Evolutionary conservation across 2,797 vertebrate genomes (phyloP), one percentile per base, ranked within the genome.

Genomic region (Hyperoplus immaculatus): DNA sequence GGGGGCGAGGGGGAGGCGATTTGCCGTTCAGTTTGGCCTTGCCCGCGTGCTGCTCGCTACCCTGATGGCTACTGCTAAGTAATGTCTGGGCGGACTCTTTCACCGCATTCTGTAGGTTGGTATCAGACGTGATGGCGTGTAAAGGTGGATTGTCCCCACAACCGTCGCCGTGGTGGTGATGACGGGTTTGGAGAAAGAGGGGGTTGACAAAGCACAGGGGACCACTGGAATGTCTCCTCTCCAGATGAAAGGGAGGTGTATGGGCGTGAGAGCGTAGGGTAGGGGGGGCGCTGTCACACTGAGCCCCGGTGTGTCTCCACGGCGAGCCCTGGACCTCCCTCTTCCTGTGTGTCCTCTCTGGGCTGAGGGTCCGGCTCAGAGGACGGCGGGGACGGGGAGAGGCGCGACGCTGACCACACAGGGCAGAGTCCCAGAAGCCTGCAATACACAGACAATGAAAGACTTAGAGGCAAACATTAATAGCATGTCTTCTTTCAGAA

Each of bases 191-290:
- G 71, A 97, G 94, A 87, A 99, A 99, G 50, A 99, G 96, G 1
- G 98, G 98, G 91, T 97, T 97, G 83, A 99, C 95, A 29, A 99
- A 98, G 92, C 98, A 99, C 89, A 99, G 92, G 0, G 97, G 97
- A 77, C 96, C 95, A 11, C 96, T 97, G 91, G 95, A 95, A 87
- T 96, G 96, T 91, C 96, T 93, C 56, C 95, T 95, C 92, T 97
- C 97, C 85, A 95, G 92, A 82, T 95, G 95, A 0, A 95, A 96
- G 67, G 95, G 51, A 14, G 89, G 38, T 4, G 87, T 71, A 36
- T 72, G 43, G 3, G 94, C 91, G 69, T 94, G 92, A 75, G 96
- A 94, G 59, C 88, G 94, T 77, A 97, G 94, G 88, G 97, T 96
- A 49, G 96, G 95, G 42, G 96, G 95, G 0, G 89, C 87, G 76